A percentile compares a stretch with the other conserved stretches of the same genome.
Evolutionary conservation across 1,140 invertebrate genomes (phyloP).

Genomic region (Apis laboriosa): DNA sequence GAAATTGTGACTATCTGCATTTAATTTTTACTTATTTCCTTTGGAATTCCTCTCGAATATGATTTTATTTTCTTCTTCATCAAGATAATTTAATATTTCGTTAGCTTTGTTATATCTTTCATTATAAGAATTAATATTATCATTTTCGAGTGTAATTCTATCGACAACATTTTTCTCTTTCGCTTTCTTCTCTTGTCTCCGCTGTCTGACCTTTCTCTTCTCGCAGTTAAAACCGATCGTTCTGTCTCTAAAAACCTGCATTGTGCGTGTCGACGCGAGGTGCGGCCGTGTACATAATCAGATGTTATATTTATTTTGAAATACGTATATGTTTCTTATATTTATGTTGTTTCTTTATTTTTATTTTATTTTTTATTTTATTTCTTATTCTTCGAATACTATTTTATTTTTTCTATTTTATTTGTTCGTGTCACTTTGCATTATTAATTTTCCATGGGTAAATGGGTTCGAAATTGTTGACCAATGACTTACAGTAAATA

Average conservation of each 20-base stretch:
- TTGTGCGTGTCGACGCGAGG: conserved; percentile 76
- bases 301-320: conserved; percentile 24
- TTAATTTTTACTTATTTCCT: conserved; percentile 23
- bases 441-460: conserved; percentile 43
- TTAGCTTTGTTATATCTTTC: neutral
- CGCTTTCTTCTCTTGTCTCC: conserved; percentile 46
- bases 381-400: neutral
- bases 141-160: conserved; percentile 34
- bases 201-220: conserved; percentile 53
- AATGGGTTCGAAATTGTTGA: conserved; percentile 22
- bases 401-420: conserved; percentile 23
- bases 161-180: conserved; percentile 10
- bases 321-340: conserved; percentile 14
- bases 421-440: conserved; percentile 18
- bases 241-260: conserved; percentile 42
- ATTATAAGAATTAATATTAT: neutral
- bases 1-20: conserved; percentile 23
- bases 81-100: neutral
- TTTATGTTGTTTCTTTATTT: conserved; percentile 26
- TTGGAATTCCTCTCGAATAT: conserved; percentile 33
- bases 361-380: conserved; percentile 15
- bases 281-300: conserved; percentile 75
- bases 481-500: conserved; percentile 6
- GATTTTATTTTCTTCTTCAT: neutral
- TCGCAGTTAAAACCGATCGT: conserved; percentile 42